Conservation (phyloP, 2,797 vertebrate genomes). For the Danio aesculapii region DNA sequence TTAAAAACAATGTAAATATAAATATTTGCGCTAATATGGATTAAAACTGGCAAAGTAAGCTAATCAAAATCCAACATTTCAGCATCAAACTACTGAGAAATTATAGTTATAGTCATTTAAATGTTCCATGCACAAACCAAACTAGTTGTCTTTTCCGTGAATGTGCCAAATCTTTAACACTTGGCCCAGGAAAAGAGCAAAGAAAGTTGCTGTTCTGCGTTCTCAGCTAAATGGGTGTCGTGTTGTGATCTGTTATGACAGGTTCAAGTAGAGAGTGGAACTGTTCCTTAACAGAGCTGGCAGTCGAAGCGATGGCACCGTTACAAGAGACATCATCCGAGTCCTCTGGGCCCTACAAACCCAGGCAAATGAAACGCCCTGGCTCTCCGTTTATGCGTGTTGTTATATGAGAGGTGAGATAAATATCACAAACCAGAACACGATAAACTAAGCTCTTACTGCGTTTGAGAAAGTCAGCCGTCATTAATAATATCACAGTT, state of each 20-base stretch:
- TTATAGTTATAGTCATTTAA: background rate
- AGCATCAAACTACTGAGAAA: background rate
- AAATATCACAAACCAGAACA: slow-evolving; percentile 9
- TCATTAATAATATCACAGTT: background rate
- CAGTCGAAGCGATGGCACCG: slow-evolving; percentile 13
- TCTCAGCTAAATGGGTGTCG: slow-evolving; percentile 18
- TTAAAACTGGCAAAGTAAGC: slow-evolving; percentile 10
- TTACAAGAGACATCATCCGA: slow-evolving; percentile 38
- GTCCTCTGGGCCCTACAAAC: slow-evolving; percentile 8
- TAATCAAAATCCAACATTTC: too few relatives aligned
- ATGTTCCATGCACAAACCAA: background rate
- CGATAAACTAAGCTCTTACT: background rate
- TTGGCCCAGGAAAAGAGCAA: background rate
- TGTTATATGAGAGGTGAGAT: slow-evolving; percentile 32
- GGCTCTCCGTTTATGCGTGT: slow-evolving; percentile 14
- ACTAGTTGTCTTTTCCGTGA: background rate
- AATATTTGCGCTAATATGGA: background rate
- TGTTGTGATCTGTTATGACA: slow-evolving; percentile 30
- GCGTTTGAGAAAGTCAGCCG: background rate
- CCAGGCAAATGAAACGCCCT: slow-evolving; percentile 6
- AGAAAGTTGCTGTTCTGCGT: background rate
- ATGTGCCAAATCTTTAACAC: background rate
- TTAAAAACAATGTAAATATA: background rate
- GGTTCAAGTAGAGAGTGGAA: slow-evolving; percentile 24
- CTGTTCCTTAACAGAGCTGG: slow-evolving; percentile 35